Evolutionary conservation across 2,797 vertebrate species (phyloP), one percentile per base, ranked within the genome.

Genomic region (Gobionotothen gibberifrons): DNA sequence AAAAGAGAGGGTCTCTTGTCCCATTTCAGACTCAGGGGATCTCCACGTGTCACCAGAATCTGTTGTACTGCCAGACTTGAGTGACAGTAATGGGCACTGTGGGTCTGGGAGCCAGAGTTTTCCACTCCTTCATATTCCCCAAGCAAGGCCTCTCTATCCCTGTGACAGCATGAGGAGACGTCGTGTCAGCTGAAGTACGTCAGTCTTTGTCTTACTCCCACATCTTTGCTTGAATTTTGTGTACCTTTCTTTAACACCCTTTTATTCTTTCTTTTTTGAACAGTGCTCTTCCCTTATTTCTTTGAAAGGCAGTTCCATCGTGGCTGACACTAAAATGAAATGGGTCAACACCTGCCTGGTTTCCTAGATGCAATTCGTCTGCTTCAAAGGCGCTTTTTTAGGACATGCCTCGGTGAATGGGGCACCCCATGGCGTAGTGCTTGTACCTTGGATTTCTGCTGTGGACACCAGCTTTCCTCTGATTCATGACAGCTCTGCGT

Each of bases 21-120:
- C 83, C 51, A 56, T 79, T 67, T 86, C 22, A 19, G 76, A 83
- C 89, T 83, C 87, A 3, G 48, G 89, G 90, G 91, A 90, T 79
- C 72, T 71, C 57, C 44, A 44, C 74, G 67, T 90, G 92, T 92
- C 92, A 92, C 83, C 69, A 70, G 77, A 69, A 89, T 61, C 57
- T 26, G 55, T 78, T 85, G 62, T 75, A 77, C 76, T 84, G 90
- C 78, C 85, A 86, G 88, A 87, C 78, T 57, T 88, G 92, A 93
- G 74, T 94, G 93, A 91, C 93, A 94, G 90, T 93, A 90, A 94
- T 89, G 87, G 89, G 86, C 76, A 84, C 79, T 68, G 74, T 87
- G 92, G 86, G 86, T 62, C 76, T 13, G 62, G 75, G 57, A 92
- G 88, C 87, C 89, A 77, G 55, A 58, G 8, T 85, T 78, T 85